Percentiles rank a stretch among this genome's conserved stretches.
These are phyloP conservation scores for Silurus aristotelis DNA, from an alignment of 2,797 vertebrate species.

Conservation along the genomic window DNA sequence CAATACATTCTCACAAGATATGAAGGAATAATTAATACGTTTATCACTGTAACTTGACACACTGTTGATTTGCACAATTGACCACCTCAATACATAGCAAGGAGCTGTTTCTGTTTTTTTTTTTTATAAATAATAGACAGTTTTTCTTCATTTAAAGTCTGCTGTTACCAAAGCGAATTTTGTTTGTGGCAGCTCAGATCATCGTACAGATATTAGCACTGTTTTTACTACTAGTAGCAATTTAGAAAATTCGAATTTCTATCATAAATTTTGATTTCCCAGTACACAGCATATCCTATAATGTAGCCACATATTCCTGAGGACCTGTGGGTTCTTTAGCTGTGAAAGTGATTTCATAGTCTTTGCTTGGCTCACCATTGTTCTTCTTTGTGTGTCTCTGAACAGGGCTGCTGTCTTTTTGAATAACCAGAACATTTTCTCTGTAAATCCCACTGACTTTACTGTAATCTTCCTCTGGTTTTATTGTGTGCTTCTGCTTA, in stretches of 20 bases:
- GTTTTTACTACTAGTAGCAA: neutral
- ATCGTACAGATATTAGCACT: no score
- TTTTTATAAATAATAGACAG: neutral
- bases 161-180: neutral
- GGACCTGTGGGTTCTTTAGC: neutral
- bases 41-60: neutral
- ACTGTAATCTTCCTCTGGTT: slow-evolving; percentile 78
- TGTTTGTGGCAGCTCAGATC: neutral
- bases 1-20: neutral
- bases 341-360: neutral
- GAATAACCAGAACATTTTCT: slow-evolving; percentile 76
- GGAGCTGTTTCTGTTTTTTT: neutral
- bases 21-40: neutral
- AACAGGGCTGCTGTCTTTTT: slow-evolving; percentile 60
- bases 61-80: neutral
- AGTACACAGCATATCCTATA: neutral
- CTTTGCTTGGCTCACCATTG: slow-evolving; percentile 19
- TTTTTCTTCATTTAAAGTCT: neutral
- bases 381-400: slow-evolving; percentile 20
- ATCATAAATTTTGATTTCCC: neutral
- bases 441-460: slow-evolving; percentile 76
- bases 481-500: slow-evolving; percentile 64
- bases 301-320: slow-evolving; percentile 37
- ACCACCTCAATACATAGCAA: neutral
- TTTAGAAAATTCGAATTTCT: neutral